phyloP scores from a whole-genome alignment of 2,888 invertebrate genomes.

The Ochropleura leucogaster region DNA sequence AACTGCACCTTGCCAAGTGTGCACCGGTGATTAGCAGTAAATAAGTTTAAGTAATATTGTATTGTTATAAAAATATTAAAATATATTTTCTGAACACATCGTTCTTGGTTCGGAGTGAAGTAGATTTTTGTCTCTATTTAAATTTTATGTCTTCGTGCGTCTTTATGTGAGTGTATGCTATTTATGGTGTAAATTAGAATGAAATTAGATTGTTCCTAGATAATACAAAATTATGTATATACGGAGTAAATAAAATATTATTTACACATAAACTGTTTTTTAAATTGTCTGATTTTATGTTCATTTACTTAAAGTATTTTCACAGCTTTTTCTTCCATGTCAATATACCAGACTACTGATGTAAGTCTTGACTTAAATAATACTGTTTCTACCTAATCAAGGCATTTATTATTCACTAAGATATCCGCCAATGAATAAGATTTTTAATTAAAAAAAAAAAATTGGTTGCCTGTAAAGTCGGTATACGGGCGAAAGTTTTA shows the following conservation, averaged over 20 bases:
- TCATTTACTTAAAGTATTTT: not conserved
- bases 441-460: not conserved
- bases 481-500: no score
- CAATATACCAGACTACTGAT: not conserved
- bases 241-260: constrained; percentile 74
- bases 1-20: not conserved
- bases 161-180: constrained; percentile 61
- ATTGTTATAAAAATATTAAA: constrained; percentile 19
- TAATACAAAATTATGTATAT: constrained; percentile 73
- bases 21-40: not conserved
- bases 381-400: not conserved
- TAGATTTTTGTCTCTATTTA: constrained; percentile 61
- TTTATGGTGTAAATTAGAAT: constrained; percentile 60
- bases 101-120: constrained; percentile 57
- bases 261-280: constrained; percentile 68
- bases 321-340: not conserved
- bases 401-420: not conserved
- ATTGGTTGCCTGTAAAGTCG: no score
- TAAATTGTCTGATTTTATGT: constrained; percentile 3
- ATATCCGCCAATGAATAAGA: no score
- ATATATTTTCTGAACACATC: constrained; percentile 43
- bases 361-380: not conserved
- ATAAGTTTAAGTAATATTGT: constrained; percentile 23
- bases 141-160: constrained; percentile 54
- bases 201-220: constrained; percentile 67